Evolutionary conservation across 1,140 invertebrate species (phyloP), one percentile per base, ranked within the genome.

Genomic region (Xylocopa sonorina): DNA sequence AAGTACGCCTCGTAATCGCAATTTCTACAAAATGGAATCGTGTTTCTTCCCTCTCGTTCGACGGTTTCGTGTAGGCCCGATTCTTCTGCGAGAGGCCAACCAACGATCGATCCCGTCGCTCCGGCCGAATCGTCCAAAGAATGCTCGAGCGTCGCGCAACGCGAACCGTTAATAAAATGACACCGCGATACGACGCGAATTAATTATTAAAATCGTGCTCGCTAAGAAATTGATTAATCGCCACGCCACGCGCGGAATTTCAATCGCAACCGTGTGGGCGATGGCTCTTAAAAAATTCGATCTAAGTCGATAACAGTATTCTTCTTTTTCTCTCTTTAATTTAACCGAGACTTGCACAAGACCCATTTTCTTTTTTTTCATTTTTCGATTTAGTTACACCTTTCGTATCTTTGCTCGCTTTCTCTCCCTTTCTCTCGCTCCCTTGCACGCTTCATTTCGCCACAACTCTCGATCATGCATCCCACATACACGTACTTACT

Each of bases 331-430:
- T 68, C 18, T 62, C 29, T 77, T 63, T 86, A 89, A 90, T 89
- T 88, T 85, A 90, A 90, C 80, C 86, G 84, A 90, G 83, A 85
- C 87, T 91, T 91, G 90, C 90, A 90, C 89, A 90, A 86, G 88
- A 90, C 90, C 90, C 90, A 88, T 89, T 41, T 57, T 53, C 38
- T 27, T 66, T 62, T 41, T 62, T 43, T 63, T 41, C 3, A 16
- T 87, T 83, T 77, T 89, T 86, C 83, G 82, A 88, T 88, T 78
- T 78, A 78, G 87, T 88, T 83, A 86, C 73, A 77, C 71, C 71
- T 66, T 78, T 71, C 85, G 85, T 78, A 80, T 78, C 60, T 73
- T 76, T 55, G 66, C 41, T 57, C 32, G 24, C 51, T 38, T 12
- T 46, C 27, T 9, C 67, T 46, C 50, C 16, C 53, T 76, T 27